These are phyloP conservation scores for Itoplectis maculator DNA, from an alignment of 2,888 invertebrate species.

Conservation along the genomic window DNA sequence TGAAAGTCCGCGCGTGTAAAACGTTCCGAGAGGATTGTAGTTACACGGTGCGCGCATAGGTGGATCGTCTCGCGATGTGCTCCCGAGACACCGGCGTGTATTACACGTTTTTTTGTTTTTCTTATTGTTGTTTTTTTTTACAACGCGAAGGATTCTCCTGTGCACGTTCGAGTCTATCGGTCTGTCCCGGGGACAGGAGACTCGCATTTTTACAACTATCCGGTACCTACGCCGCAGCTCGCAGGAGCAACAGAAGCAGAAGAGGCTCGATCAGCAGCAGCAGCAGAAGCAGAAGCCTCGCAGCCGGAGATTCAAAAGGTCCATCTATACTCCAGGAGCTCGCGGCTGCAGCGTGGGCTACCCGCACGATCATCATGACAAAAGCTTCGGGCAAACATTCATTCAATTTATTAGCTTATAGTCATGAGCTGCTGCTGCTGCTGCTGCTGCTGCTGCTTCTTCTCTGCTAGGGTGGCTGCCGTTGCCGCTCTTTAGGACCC, in stretches of 20 bases:
- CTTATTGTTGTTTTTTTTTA: neutral
- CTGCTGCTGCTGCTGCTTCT: slow-evolving; percentile 31
- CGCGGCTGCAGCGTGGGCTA: slow-evolving; percentile 73
- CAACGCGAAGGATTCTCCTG: neutral
- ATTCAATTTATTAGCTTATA: slow-evolving; percentile 83
- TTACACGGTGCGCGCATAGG: neutral
- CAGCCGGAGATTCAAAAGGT: slow-evolving; percentile 54
- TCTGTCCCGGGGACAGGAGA: neutral
- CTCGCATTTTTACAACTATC: slow-evolving; percentile 2
- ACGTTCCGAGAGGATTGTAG: slow-evolving; percentile 30
- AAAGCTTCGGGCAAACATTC: slow-evolving; percentile 81
- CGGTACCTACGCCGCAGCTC: neutral
- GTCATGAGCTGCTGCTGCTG: slow-evolving; percentile 67
- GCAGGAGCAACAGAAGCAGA: slow-evolving; percentile 24
- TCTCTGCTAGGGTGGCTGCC: slow-evolving; percentile 4
- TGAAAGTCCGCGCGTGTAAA: slow-evolving; percentile 46
- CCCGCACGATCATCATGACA: slow-evolving; percentile 82
- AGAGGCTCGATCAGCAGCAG: slow-evolving; percentile 15
- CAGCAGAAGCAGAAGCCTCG: slow-evolving; percentile 1
- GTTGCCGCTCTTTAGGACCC: neutral
- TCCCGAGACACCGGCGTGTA: slow-evolving; percentile 20
- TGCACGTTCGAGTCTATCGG: slow-evolving; percentile 13
- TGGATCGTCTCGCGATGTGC: neutral
- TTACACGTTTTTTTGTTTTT: slow-evolving; percentile 15
- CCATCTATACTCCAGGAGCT: slow-evolving; percentile 9